These are phyloP conservation scores for Ciconia nigra DNA, from an alignment of 2,797 vertebrate species.

Conservation along the genomic window DNA sequence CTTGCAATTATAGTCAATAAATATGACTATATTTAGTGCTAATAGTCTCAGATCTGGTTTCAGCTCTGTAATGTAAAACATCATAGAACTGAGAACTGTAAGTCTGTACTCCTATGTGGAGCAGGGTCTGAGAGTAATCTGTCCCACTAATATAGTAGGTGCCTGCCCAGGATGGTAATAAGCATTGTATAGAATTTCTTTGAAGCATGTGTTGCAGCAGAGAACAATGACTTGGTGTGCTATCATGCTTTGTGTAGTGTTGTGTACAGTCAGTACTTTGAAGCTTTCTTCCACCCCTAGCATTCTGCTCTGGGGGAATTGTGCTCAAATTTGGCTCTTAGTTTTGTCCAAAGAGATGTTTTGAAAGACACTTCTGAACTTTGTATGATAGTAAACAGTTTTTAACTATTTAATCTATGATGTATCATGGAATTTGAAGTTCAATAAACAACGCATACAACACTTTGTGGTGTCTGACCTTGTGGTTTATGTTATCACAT, in stretches of 20 bases:
- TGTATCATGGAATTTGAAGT: constrained; percentile 34
- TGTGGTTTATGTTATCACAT: neutral
- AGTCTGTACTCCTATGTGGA: neutral
- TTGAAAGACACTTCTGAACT: constrained; percentile 41
- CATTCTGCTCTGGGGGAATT: neutral
- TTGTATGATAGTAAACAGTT: constrained; percentile 34
- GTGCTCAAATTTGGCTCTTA: constrained; percentile 27
- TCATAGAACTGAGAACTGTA: neutral
- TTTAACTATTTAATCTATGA: constrained; percentile 58
- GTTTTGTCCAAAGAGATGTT: constrained; percentile 42
- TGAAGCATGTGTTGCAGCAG: neutral
- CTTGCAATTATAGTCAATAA: too few species aligned
- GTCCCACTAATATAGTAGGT: neutral
- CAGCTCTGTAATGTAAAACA: neutral
- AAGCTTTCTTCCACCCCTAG: neutral
- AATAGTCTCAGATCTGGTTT: neutral
- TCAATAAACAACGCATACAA: constrained; percentile 35
- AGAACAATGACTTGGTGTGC: neutral
- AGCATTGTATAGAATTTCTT: neutral
- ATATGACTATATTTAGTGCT: neutral
- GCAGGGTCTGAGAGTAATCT: neutral
- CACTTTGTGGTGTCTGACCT: neutral
- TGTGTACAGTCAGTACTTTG: neutral
- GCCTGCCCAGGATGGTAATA: neutral
- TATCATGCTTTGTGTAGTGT: neutral